Evolutionary conservation across 2,797 vertebrate species (phyloP).

Genomic region (Myripristis jacobus): DNA sequence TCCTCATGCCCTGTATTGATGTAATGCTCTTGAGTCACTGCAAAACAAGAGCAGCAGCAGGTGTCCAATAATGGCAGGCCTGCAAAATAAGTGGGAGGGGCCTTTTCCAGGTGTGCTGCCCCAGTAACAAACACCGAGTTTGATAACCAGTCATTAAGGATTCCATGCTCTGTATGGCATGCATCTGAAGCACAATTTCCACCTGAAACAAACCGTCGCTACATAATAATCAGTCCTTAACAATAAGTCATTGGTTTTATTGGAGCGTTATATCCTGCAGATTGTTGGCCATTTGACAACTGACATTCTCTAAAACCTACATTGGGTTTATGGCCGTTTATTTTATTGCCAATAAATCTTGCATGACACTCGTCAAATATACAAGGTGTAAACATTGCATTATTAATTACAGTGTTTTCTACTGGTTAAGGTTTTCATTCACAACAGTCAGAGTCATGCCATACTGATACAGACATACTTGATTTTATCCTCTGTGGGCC

Average conservation of each 20-base stretch:
- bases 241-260: slow-evolving; percentile 69
- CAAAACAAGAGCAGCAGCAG: slow-evolving; percentile 79
- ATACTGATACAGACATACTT: slow-evolving; percentile 10
- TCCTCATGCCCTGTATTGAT: slow-evolving; percentile 67
- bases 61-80: slow-evolving; percentile 78
- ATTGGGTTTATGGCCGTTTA: slow-evolving; percentile 50
- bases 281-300: slow-evolving; percentile 58
- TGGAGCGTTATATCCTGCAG: slow-evolving; percentile 53
- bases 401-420: slow-evolving; percentile 47
- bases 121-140: slow-evolving; percentile 62
- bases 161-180: slow-evolving; percentile 72
- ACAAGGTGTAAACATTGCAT: slow-evolving; percentile 46
- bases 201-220: slow-evolving; percentile 52
- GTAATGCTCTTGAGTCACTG: slow-evolving; percentile 76
- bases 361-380: slow-evolving; percentile 48
- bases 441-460: slow-evolving; percentile 36
- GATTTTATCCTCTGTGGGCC: slow-evolving; percentile 24
- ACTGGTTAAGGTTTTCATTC: slow-evolving; percentile 41
- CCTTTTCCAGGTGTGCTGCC: slow-evolving; percentile 83
- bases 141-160: slow-evolving; percentile 85
- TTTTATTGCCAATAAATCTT: slow-evolving; percentile 66
- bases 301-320: slow-evolving; percentile 51
- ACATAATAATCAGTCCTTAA: slow-evolving; percentile 65
- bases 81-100: slow-evolving; percentile 60
- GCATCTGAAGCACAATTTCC: slow-evolving; percentile 53